Evolutionary conservation across 2,113 vertebrate genomes (phyloP).

Genomic region (Argyrosomus japonicus): DNA sequence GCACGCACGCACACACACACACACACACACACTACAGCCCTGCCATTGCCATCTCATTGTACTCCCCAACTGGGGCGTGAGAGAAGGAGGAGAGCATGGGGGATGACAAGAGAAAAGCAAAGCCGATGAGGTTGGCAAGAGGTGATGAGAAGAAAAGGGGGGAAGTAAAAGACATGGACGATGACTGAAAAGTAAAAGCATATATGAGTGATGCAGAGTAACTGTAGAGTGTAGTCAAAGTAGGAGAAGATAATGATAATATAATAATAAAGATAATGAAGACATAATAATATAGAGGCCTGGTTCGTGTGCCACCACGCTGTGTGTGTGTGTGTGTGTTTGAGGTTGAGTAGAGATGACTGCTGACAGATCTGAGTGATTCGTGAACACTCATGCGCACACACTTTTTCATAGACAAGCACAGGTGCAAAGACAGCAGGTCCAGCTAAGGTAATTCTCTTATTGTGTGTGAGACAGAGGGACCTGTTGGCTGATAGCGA

Average conservation of each 20-base stretch:
- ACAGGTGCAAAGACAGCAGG: slow-evolving; percentile 49
- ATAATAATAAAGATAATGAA: slow-evolving; percentile 40
- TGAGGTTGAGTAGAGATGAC: slow-evolving; percentile 50
- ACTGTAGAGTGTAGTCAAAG: slow-evolving; percentile 19
- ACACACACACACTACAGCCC: slow-evolving; percentile 33
- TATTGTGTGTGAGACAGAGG: slow-evolving; percentile 32
- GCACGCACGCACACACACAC: slow-evolving; percentile 44
- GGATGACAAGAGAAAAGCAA: slow-evolving; percentile 56
- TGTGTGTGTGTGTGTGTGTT: slow-evolving; percentile 1
- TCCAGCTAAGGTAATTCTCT: slow-evolving; percentile 42
- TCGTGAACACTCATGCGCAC: slow-evolving; percentile 19
- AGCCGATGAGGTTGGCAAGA: slow-evolving; percentile 60
- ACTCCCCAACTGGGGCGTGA: slow-evolving; percentile 78
- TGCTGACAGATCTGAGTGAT: slow-evolving; percentile 51
- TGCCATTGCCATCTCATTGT: slow-evolving; percentile 73
- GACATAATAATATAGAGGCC: slow-evolving; percentile 25
- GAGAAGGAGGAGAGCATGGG: slow-evolving; percentile 61
- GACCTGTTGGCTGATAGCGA: slow-evolving; percentile 60
- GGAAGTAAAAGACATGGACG: slow-evolving; percentile 38
- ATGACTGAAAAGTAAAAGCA: slow-evolving; percentile 47
- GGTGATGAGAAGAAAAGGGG: slow-evolving; percentile 61
- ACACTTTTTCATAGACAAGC: slow-evolving; percentile 19
- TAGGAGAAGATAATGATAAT: slow-evolving; percentile 28
- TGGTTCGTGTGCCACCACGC: slow-evolving; percentile 12
- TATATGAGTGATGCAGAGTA: slow-evolving; percentile 29